Evolutionary conservation across 2,888 invertebrate genomes (phyloP).

Genomic region (Ornithoptera alexandrae): DNA sequence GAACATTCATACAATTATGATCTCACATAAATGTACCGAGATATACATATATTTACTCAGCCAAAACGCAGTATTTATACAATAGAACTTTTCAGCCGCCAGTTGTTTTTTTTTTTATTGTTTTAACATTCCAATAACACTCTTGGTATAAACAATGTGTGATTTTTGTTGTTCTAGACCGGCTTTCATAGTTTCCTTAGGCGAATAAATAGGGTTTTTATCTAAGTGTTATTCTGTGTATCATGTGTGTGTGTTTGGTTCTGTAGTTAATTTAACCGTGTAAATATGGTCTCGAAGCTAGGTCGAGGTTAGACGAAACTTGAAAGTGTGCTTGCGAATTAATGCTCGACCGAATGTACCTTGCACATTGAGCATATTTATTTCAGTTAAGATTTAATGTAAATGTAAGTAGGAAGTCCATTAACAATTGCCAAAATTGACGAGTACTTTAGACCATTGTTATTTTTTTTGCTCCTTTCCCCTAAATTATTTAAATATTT

Average conservation of each 20-base stretch:
- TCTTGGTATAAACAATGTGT: conserved; percentile 58
- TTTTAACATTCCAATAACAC: conserved; percentile 72
- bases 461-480: conserved; percentile 67
- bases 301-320: conserved; percentile 41
- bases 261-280: conserved; percentile 55
- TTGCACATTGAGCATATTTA: conserved; percentile 69
- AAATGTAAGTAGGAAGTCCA: conserved; percentile 71
- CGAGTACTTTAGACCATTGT: conserved; percentile 72
- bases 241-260: conserved; percentile 56
- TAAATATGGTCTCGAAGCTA: conserved; percentile 62
- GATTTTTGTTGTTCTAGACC: conserved; percentile 55
- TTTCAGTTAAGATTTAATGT: conserved; percentile 70
- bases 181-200: conserved; percentile 71
- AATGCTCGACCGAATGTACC: conserved; percentile 63
- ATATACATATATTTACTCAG: conserved; percentile 43
- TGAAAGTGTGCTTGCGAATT: conserved; percentile 49
- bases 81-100: conserved; percentile 44
- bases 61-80: conserved; percentile 50
- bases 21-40: conserved; percentile 67
- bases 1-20: conserved; percentile 62
- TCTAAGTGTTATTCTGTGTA: conserved; percentile 63
- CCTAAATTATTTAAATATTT: conserved; percentile 75
- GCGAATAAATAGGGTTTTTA: conserved; percentile 58
- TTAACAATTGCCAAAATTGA: conserved; percentile 77
- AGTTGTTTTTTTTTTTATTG: conserved; percentile 49